Conservation (phyloP, 1,140 invertebrate genomes). For the Saxidomus purpurata region DNA sequence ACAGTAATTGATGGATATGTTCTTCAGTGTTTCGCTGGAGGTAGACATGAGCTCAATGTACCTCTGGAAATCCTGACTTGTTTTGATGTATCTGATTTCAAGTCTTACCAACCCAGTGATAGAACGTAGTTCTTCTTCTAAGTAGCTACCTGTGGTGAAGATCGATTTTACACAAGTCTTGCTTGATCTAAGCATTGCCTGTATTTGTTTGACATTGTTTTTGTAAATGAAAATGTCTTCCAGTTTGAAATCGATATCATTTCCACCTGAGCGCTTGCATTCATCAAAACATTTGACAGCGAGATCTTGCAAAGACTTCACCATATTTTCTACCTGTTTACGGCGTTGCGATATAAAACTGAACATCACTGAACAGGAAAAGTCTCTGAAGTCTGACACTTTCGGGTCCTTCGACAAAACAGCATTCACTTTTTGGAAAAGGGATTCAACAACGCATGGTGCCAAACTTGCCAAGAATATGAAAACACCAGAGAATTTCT, state of each 20-base stretch:
- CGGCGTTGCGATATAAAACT: not conserved
- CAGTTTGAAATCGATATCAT: not conserved
- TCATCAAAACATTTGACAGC: not conserved
- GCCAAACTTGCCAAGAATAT: not conserved
- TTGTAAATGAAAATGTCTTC: constrained; percentile 27
- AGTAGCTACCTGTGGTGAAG: not conserved
- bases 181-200: not conserved
- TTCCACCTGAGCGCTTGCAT: not conserved
- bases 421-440: not conserved
- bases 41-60: not conserved
- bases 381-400: not conserved
- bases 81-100: constrained; percentile 1
- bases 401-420: not conserved
- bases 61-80: not conserved
- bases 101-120: not conserved
- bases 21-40: not conserved
- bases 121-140: no score
- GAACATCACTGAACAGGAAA: not conserved
- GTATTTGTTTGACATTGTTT: not conserved
- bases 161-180: not conserved
- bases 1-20: not conserved
- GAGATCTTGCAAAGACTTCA: not conserved
- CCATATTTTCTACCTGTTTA: not conserved
- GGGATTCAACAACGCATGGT: not conserved
- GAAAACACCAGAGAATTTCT: constrained; percentile 1